phyloP scores from a whole-genome alignment of 2,888 invertebrate genomes.

The Acleris literana region DNA sequence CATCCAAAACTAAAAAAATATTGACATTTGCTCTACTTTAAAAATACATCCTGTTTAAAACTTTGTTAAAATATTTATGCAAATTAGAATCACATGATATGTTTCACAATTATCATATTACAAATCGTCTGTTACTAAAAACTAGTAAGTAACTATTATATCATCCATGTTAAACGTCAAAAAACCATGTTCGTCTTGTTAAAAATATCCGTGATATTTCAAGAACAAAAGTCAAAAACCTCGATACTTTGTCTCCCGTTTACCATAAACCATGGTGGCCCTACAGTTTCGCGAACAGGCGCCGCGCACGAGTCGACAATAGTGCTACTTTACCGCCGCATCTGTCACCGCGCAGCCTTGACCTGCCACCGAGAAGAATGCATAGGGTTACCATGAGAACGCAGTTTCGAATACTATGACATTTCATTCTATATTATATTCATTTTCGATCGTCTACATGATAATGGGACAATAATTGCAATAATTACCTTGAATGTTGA shows the following conservation, averaged over 20 bases:
- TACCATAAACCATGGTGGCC: not conserved
- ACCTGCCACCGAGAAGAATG: conserved; percentile 19
- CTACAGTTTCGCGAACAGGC: not conserved
- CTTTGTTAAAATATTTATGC: conserved; percentile 17
- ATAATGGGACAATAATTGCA: not conserved
- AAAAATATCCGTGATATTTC: too few relatives aligned
- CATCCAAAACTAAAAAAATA: not conserved
- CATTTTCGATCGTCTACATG: not conserved
- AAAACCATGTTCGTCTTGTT: not conserved
- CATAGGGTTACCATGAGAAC: conserved; percentile 21
- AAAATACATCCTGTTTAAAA: conserved; percentile 19
- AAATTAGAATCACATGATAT: conserved; percentile 14
- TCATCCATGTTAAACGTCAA: not conserved
- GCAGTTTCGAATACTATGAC: not conserved
- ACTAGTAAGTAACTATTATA: not conserved
- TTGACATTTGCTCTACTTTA: conserved; percentile 29
- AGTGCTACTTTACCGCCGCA: conserved; percentile 6
- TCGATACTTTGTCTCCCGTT: too few relatives aligned
- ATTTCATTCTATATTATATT: not conserved
- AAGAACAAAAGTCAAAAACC: too few relatives aligned
- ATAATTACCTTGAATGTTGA: too few relatives aligned
- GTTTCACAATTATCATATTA: not conserved
- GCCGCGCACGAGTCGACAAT: conserved; percentile 10
- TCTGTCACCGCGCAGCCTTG: conserved; percentile 28
- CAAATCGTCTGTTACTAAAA: not conserved